Evolutionary conservation across 2,113 vertebrate genomes (phyloP).

Genomic region (Etheostoma cragini): DNA sequence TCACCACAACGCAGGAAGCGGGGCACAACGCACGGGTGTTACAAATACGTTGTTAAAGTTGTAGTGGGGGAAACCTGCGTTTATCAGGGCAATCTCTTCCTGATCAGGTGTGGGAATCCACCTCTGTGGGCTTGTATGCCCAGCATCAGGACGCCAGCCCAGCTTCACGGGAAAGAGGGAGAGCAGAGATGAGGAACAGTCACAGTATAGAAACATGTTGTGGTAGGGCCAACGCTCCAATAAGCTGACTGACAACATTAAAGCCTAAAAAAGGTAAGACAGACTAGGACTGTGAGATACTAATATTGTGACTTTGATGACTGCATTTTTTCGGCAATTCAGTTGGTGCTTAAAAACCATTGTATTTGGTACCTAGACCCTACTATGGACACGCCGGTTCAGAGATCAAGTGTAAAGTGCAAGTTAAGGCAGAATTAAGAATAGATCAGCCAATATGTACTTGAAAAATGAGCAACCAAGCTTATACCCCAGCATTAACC

Average conservation of each 20-base stretch:
- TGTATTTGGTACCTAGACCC: too few species aligned
- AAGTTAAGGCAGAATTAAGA: not conserved
- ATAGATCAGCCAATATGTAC: not conserved
- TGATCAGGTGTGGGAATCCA: constrained; percentile 89
- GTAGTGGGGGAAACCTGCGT: constrained; percentile 73
- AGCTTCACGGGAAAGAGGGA: constrained; percentile 46
- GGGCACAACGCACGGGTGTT: constrained; percentile 86
- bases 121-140: constrained; percentile 83
- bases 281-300: too few species aligned
- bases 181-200: not conserved
- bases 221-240: too few species aligned
- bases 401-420: not conserved
- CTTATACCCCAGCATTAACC: not conserved
- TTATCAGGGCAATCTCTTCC: constrained; percentile 72
- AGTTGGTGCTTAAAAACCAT: too few species aligned
- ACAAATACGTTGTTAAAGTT: constrained; percentile 74
- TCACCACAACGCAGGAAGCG: constrained; percentile 91
- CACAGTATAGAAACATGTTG: not conserved
- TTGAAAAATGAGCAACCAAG: not conserved
- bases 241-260: not conserved
- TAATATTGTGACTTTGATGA: too few species aligned
- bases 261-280: not conserved
- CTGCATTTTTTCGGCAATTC: too few species aligned
- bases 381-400: not conserved
- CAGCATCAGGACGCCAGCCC: constrained; percentile 75